A percentile compares a stretch with the other conserved stretches of the same genome.
These are phyloP conservation scores for Dipodomys ordii DNA, from an alignment of 2,113 vertebrate genomes.

Conservation along the genomic window DNA sequence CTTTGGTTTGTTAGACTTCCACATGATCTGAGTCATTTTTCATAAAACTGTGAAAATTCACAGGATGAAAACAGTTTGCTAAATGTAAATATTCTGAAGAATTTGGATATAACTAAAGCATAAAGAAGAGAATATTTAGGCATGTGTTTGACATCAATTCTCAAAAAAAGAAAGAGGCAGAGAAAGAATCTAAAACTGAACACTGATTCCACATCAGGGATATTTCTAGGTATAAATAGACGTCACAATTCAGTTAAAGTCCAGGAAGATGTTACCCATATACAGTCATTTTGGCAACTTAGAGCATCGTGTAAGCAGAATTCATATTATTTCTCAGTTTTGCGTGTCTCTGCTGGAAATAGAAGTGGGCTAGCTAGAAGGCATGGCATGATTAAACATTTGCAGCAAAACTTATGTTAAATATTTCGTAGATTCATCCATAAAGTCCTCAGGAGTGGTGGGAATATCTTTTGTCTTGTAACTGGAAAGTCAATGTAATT, in stretches of 20 bases:
- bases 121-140: background rate
- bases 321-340: conserved; percentile 24
- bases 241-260: background rate
- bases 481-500: no score
- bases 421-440: background rate
- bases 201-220: background rate
- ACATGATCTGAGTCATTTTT: background rate
- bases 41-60: background rate
- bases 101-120: background rate
- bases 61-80: background rate
- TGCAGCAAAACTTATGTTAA: conserved; percentile 43
- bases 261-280: background rate
- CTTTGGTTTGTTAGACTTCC: background rate
- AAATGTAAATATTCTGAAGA: background rate
- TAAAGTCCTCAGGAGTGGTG: conserved; percentile 29
- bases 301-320: background rate
- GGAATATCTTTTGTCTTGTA: background rate
- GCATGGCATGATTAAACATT: conserved; percentile 57
- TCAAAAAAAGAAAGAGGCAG: no score
- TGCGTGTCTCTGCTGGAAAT: background rate
- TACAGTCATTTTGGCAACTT: background rate
- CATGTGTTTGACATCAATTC: no score
- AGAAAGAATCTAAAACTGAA: background rate
- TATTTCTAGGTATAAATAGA: background rate
- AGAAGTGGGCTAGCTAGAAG: conserved; percentile 56